These are phyloP conservation scores for Drosophila phalerata DNA, from an alignment of 2,888 invertebrate genomes.

Conservation along the genomic window DNA sequence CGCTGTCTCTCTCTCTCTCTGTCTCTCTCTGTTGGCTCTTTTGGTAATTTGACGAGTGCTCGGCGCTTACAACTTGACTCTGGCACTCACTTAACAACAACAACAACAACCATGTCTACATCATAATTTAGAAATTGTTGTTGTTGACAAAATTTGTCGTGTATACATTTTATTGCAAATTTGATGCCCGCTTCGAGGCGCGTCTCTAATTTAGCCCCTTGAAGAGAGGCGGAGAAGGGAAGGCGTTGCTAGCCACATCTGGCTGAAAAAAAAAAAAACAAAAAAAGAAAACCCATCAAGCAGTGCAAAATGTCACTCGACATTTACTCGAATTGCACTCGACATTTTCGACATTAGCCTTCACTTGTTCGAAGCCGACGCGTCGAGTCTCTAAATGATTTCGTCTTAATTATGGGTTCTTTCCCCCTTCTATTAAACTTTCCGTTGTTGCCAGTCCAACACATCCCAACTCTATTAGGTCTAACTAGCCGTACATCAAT, in stretches of 20 bases:
- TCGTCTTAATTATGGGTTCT: slow-evolving; percentile 15
- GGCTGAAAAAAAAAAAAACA: no score
- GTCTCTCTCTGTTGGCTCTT: slow-evolving; percentile 2
- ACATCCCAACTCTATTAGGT: not conserved
- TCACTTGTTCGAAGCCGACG: slow-evolving; percentile 21
- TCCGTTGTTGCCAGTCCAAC: not conserved
- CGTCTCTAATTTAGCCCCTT: slow-evolving; percentile 6
- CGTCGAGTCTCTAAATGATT: slow-evolving; percentile 6
- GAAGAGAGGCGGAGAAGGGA: not conserved
- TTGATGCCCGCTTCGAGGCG: slow-evolving; percentile 38
- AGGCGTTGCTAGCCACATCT: slow-evolving; percentile 65
- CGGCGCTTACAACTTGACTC: slow-evolving; percentile 73
- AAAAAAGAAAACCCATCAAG: slow-evolving; percentile 55
- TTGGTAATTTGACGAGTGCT: slow-evolving; percentile 74
- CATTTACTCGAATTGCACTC: slow-evolving; percentile 15
- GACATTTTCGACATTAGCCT: slow-evolving; percentile 21
- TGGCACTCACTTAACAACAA: slow-evolving; percentile 67
- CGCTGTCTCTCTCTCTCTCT: not conserved
- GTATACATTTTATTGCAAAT: slow-evolving; percentile 71
- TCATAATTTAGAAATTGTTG: slow-evolving; percentile 46
- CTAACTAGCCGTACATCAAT: not conserved
- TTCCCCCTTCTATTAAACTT: not conserved
- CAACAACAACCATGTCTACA: slow-evolving; percentile 36
- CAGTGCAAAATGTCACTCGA: slow-evolving; percentile 18
- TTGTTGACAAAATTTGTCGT: slow-evolving; percentile 55